Evolutionary conservation across 1,140 invertebrate species (phyloP).

Genomic region (Pseudachorutes palmiensis): DNA sequence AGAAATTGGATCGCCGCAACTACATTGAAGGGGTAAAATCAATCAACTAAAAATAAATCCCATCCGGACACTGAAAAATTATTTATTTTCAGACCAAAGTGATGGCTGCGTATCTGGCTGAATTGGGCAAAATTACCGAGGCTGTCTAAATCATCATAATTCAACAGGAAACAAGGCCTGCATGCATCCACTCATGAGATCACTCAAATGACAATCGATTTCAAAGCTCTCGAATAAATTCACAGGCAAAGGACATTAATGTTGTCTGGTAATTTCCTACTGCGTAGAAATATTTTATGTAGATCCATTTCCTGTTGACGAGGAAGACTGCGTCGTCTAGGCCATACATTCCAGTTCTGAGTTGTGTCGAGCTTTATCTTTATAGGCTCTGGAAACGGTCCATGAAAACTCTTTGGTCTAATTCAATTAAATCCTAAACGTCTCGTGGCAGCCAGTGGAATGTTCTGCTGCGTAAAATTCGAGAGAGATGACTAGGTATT

Average conservation of each 20-base stretch:
- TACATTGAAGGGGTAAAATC: conserved; percentile 87
- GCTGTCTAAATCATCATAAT: conserved; percentile 39
- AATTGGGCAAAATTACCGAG: conserved; percentile 55
- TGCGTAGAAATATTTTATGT: no score
- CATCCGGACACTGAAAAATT: background rate
- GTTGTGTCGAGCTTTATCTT: background rate
- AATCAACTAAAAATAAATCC: conserved; percentile 5
- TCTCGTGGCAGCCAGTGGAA: no score
- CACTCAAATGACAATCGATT: conserved; percentile 37
- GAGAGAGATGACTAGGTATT: no score
- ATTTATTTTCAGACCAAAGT: conserved; percentile 30
- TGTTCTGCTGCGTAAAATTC: no score
- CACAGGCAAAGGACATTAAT: background rate
- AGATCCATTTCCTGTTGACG: background rate
- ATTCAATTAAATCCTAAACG: no score
- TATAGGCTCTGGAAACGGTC: background rate
- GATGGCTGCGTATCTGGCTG: conserved; percentile 71
- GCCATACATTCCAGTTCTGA: no score
- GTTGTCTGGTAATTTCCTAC: background rate
- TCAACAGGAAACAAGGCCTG: no score
- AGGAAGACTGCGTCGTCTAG: no score
- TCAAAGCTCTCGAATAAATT: background rate
- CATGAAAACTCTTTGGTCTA: no score
- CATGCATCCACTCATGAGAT: conserved; percentile 37
- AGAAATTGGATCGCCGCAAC: conserved; percentile 85